phyloP scores from a whole-genome alignment of 35 echinoderm and acorn worm species.

The Holothuria glaberrima region DNA sequence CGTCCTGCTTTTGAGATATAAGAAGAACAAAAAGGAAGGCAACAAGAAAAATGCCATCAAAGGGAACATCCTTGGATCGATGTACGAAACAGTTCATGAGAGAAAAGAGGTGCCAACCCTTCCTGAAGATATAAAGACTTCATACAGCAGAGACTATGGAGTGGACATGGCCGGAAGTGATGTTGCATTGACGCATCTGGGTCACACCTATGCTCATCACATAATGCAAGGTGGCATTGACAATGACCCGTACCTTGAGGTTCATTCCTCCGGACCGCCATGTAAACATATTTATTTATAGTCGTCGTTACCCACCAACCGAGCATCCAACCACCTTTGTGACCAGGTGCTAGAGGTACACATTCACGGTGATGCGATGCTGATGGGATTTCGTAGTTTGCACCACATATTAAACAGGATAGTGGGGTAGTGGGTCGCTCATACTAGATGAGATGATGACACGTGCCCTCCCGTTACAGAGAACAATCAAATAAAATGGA shows the following conservation, averaged over 20 bases:
- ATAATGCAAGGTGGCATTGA: not conserved
- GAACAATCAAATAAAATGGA: no score
- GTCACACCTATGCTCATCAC: not conserved
- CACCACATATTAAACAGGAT: no score
- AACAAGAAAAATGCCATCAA: not conserved
- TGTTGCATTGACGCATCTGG: not conserved
- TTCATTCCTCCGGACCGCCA: no score
- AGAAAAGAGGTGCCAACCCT: no score
- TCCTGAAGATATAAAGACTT: no score
- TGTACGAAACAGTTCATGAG: no score
- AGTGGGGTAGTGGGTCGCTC: no score
- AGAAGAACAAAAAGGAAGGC: constrained; percentile 21
- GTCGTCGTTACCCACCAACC: not conserved
- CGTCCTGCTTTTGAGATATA: not conserved
- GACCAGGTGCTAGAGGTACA: no score
- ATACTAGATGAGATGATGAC: no score
- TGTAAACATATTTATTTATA: no score
- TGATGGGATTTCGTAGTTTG: not conserved
- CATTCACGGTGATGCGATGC: not conserved
- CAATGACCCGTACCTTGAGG: not conserved
- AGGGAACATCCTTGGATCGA: not conserved
- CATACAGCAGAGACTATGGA: not conserved
- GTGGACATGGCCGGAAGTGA: not conserved
- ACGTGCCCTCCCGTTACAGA: no score
- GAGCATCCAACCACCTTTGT: no score